phyloP scores from a whole-genome alignment of 2,113 vertebrate genomes.

The Quiscalus mexicanus region DNA sequence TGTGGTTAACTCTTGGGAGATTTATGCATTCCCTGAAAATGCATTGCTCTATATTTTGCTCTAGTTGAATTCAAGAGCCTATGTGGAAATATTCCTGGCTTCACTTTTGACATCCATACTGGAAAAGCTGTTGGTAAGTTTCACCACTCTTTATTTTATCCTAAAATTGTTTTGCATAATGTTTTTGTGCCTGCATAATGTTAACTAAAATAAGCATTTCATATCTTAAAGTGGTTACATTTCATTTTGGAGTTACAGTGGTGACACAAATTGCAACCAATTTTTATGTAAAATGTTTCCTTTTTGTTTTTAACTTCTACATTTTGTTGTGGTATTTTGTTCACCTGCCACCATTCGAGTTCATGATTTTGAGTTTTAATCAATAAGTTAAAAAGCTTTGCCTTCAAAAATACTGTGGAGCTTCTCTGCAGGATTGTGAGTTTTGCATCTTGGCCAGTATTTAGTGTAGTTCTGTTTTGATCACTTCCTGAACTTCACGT shows the following conservation, averaged over 20 bases:
- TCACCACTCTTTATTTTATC: neutral
- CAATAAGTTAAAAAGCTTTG: neutral
- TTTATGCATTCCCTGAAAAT: neutral
- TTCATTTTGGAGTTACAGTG: neutral
- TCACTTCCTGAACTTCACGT: neutral
- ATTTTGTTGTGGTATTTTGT: neutral
- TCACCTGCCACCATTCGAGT: neutral
- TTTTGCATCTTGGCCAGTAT: neutral
- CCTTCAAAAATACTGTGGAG: neutral
- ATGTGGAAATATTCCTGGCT: conserved; percentile 86
- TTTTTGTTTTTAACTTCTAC: neutral
- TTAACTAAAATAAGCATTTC: neutral
- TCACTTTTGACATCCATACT: conserved; percentile 86
- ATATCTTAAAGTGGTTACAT: neutral
- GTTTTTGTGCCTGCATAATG: neutral
- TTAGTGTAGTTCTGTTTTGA: neutral
- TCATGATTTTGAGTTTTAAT: neutral
- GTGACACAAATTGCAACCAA: neutral
- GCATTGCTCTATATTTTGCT: neutral
- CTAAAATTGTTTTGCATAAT: neutral
- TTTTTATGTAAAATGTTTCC: neutral
- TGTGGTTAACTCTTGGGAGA: neutral
- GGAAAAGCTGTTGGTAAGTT: conserved; percentile 86
- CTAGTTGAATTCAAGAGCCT: conserved; percentile 81
- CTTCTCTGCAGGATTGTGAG: neutral